phyloP scores from a whole-genome alignment of 2,888 invertebrate genomes.

The Emmelina monodactyla region DNA sequence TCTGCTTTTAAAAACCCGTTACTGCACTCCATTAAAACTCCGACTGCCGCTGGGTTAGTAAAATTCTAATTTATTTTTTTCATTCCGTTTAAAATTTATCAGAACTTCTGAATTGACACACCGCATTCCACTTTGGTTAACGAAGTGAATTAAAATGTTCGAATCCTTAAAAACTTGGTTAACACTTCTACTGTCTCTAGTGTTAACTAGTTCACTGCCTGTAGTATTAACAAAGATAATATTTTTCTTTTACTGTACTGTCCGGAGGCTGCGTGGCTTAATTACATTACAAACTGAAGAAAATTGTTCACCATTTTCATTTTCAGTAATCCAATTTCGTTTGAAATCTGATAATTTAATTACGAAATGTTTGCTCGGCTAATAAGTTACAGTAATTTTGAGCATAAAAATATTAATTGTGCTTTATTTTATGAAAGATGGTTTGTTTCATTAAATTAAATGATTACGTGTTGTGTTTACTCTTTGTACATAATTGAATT shows the following conservation, averaged over 20 bases:
- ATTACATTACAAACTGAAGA: slow-evolving; percentile 40
- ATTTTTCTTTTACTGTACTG: slow-evolving; percentile 54
- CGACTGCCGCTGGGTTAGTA: no score
- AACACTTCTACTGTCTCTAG: slow-evolving; percentile 31
- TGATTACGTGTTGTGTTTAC: no score
- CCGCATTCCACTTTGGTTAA: slow-evolving; percentile 31
- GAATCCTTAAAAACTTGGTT: slow-evolving; percentile 41
- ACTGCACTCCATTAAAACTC: no score
- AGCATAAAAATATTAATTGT: not conserved
- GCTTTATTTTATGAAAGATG: no score
- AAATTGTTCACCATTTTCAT: slow-evolving; percentile 26
- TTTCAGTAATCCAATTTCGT: slow-evolving; percentile 9
- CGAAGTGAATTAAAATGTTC: slow-evolving; percentile 52
- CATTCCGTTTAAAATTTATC: no score
- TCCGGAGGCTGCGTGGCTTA: slow-evolving; percentile 29
- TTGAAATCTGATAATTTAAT: slow-evolving; percentile 2
- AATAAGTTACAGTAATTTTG: not conserved
- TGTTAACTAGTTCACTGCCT: no score
- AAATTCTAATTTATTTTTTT: no score
- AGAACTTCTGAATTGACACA: slow-evolving; percentile 35
- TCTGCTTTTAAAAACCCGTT: no score
- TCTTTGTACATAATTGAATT: no score
- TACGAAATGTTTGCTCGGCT: not conserved
- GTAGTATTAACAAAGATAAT: slow-evolving; percentile 31
- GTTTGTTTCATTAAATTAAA: no score